These are phyloP conservation scores for Pluvialis apricaria DNA, from an alignment of 2,113 vertebrate species.

Conservation along the genomic window DNA sequence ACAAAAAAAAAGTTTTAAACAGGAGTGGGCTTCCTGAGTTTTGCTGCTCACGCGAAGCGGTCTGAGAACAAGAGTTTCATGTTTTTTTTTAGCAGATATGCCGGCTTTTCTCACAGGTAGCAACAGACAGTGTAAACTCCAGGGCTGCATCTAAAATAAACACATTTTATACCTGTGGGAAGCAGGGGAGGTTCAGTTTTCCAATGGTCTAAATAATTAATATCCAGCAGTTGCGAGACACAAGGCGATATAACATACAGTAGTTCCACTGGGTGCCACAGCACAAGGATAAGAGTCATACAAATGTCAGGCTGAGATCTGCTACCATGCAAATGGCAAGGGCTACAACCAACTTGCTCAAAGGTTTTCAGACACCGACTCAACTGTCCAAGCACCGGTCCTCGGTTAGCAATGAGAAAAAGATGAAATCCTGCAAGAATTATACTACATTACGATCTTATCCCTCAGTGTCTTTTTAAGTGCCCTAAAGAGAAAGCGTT, in stretches of 20 bases:
- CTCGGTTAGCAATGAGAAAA: not conserved
- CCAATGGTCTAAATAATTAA: conserved; percentile 19
- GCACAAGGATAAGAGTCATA: not conserved
- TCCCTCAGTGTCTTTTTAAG: not conserved
- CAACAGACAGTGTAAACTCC: not conserved
- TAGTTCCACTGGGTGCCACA: fast-evolving
- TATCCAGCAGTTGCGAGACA: not conserved
- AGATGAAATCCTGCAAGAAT: not conserved
- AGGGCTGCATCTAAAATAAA: not conserved
- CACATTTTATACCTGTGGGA: not conserved
- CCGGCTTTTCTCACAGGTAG: not conserved
- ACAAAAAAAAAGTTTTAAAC: not conserved
- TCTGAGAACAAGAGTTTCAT: not conserved
- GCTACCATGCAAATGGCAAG: not conserved
- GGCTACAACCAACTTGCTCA: not conserved
- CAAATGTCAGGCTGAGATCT: not conserved
- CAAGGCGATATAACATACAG: not conserved
- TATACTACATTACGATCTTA: not conserved
- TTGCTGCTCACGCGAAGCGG: not conserved
- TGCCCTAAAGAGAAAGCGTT: not conserved
- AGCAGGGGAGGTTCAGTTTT: not conserved
- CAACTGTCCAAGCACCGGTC: not conserved
- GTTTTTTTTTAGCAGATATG: not conserved
- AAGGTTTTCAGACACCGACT: not conserved
- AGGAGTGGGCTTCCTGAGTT: not conserved